A percentile compares a stretch with the other conserved stretches of the same genome.
Evolutionary conservation across 1,140 invertebrate species (phyloP).

Genomic region (Drosophila lacertosa): DNA sequence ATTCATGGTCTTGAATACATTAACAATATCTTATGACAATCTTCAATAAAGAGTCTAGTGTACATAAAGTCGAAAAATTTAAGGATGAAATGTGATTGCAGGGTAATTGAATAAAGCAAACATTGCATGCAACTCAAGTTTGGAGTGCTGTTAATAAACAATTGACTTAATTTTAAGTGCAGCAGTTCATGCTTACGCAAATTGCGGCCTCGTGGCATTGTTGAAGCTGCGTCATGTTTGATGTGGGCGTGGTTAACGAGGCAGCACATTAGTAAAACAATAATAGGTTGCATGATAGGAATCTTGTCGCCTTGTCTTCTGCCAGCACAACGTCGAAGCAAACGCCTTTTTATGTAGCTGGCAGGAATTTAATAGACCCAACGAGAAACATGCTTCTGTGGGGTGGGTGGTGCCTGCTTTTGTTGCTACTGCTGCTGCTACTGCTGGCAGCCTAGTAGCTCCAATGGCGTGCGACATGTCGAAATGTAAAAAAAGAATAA

Average conservation of each 20-base stretch:
- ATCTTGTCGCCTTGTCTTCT: conserved; percentile 46
- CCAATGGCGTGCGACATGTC: conserved; percentile 35
- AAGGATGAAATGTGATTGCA: no score
- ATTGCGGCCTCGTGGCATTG: background rate
- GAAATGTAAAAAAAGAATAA: conserved; percentile 34
- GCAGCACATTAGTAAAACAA: conserved; percentile 45
- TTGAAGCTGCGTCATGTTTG: background rate
- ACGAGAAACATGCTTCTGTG: background rate
- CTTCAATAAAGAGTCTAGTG: no score
- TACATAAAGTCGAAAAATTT: no score
- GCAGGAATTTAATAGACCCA: conserved; percentile 46
- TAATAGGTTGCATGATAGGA: conserved; percentile 43
- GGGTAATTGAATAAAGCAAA: conserved; percentile 10
- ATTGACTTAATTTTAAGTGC: background rate
- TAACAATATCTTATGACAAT: no score
- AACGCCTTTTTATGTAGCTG: conserved; percentile 22
- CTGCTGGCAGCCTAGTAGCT: conserved; percentile 22
- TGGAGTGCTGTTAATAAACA: conserved; percentile 5
- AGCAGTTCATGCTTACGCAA: background rate
- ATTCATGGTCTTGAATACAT: no score
- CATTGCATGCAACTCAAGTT: background rate
- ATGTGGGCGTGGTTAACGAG: background rate
- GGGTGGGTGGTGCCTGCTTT: conserved; percentile 8
- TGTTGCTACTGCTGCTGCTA: conserved; percentile 2
- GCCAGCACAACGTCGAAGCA: conserved; percentile 5